phyloP scores from a whole-genome alignment of 2,888 invertebrate genomes.

The Orchesella flavescens region DNA sequence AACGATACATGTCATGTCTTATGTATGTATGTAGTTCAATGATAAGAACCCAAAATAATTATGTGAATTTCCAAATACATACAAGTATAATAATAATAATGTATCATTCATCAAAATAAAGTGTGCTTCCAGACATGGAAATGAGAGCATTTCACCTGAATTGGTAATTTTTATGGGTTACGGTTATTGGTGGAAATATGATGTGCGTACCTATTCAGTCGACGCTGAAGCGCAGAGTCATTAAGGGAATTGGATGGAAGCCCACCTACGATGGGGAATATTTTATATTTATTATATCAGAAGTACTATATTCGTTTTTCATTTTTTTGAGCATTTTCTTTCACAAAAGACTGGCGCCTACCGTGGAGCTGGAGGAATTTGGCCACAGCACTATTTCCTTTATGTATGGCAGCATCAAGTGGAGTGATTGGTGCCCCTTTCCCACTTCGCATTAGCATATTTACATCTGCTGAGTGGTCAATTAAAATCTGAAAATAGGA shows the following conservation, averaged over 20 bases:
- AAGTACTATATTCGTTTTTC: no score
- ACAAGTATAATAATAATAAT: no score
- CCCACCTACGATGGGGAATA: conserved; percentile 80
- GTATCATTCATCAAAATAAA: no score
- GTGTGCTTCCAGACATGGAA: no score
- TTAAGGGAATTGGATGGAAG: conserved; percentile 78
- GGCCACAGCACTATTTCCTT: conserved; percentile 91
- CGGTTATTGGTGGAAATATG: not conserved
- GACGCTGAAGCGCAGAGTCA: conserved; percentile 67
- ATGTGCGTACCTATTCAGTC: conserved; percentile 65
- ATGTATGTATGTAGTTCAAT: no score
- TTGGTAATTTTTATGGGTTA: not conserved
- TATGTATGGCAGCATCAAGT: conserved; percentile 89
- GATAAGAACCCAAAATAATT: no score
- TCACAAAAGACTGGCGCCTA: no score
- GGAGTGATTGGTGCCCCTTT: conserved; percentile 91
- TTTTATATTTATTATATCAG: no score
- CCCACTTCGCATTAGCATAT: conserved; percentile 86
- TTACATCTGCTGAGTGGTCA: conserved; percentile 88
- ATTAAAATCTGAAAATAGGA: conserved; percentile 79
- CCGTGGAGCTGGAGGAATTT: conserved; percentile 94
- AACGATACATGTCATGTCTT: no score
- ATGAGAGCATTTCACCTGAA: not conserved
- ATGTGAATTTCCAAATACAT: no score
- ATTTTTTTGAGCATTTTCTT: no score